Evolutionary conservation across 2,888 invertebrate species (phyloP).

Genomic region (Spisula solida): DNA sequence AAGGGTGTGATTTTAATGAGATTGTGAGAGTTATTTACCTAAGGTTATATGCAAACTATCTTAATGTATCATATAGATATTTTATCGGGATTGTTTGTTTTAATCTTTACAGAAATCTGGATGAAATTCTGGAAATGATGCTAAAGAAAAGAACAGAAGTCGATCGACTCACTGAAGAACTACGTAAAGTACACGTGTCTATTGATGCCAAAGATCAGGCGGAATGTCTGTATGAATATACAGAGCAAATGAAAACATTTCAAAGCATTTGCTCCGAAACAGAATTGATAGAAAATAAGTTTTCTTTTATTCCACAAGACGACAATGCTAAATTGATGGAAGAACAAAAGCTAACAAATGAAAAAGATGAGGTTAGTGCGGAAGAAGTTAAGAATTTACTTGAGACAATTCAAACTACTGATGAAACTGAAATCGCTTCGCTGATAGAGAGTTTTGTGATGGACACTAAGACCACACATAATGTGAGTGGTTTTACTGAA

Average conservation of each 20-base stretch:
- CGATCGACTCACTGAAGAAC: background rate
- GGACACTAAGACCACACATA: background rate
- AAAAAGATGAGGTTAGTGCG: background rate
- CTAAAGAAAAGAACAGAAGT: background rate
- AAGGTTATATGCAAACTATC: too few species aligned
- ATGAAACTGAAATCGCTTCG: background rate
- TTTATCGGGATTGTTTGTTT: background rate
- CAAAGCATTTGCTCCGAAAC: background rate
- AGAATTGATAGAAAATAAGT: background rate
- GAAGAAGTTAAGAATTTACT: background rate
- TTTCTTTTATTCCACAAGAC: background rate
- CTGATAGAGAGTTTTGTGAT: background rate
- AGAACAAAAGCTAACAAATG: background rate
- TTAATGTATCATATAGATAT: too few species aligned
- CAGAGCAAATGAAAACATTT: background rate
- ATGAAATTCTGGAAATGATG: background rate
- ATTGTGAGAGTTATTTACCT: too few species aligned
- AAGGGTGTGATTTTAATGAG: too few species aligned
- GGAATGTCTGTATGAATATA: background rate
- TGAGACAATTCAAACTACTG: background rate
- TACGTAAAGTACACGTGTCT: background rate
- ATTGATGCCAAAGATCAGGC: background rate
- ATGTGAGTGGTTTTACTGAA: background rate
- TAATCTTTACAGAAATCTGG: background rate
- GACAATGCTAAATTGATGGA: background rate